These are phyloP conservation scores for Ctenodactylus gundi DNA, from an alignment of 2,113 vertebrate species.

Conservation along the genomic window DNA sequence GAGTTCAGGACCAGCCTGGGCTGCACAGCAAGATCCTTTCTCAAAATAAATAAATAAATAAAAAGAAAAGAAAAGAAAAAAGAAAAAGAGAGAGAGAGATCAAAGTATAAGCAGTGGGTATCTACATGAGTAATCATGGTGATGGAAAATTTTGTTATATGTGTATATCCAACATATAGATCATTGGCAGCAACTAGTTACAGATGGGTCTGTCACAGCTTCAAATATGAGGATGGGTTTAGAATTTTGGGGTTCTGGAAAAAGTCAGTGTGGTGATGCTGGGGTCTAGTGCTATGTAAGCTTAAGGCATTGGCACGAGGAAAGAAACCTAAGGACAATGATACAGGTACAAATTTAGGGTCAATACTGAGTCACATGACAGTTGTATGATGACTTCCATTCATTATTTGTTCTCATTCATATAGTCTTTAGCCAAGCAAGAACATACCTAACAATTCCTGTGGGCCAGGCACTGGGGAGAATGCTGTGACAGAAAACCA, in stretches of 20 bases:
- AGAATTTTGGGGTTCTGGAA: background rate
- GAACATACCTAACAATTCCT: background rate
- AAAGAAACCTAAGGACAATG: too few species aligned
- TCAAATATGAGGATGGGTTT: background rate
- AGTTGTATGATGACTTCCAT: background rate
- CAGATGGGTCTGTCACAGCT: background rate
- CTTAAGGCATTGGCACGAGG: background rate
- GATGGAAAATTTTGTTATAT: background rate
- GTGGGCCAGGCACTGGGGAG: background rate
- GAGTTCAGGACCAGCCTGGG: too few species aligned
- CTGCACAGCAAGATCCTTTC: too few species aligned
- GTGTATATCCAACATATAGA: background rate
- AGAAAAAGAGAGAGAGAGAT: too few species aligned
- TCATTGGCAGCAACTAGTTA: background rate
- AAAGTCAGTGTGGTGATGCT: background rate
- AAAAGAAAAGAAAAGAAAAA: too few species aligned
- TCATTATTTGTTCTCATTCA: background rate
- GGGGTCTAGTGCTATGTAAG: background rate
- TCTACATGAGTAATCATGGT: background rate
- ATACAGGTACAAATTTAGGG: background rate
- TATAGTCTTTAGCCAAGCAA: background rate
- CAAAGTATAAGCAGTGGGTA: background rate
- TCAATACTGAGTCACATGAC: background rate
- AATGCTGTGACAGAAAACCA: too few species aligned
- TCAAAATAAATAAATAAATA: too few species aligned